Conservation (phyloP, 1,140 invertebrate species). For the Drosophila ercepeae region DNA sequence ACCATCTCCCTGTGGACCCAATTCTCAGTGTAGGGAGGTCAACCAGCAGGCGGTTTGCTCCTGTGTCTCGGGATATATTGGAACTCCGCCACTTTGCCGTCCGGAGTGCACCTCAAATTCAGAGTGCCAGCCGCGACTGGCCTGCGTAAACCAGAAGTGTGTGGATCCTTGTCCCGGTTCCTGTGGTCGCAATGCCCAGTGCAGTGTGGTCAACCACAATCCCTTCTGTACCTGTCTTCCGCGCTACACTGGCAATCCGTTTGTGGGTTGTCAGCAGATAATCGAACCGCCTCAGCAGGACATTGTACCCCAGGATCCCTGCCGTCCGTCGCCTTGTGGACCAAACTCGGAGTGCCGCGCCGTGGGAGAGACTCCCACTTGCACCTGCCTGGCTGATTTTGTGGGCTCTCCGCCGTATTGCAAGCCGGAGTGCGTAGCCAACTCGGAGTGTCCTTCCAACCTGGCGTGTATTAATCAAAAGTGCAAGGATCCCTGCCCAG, state of each 20-base stretch:
- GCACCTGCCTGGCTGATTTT: constrained; percentile 88
- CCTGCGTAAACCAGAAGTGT: constrained; percentile 89
- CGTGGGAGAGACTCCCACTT: constrained; percentile 87
- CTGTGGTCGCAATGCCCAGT: constrained; percentile 89
- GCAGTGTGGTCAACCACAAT: constrained; percentile 89
- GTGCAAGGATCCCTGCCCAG: constrained; percentile 89
- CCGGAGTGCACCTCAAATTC: constrained; percentile 86
- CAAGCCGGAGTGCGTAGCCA: constrained; percentile 89
- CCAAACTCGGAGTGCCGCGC: constrained; percentile 89
- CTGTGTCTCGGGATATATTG: constrained; percentile 85
- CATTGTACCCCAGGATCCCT: constrained; percentile 87
- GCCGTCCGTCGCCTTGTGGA: constrained; percentile 90
- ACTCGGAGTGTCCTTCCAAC: constrained; percentile 88
- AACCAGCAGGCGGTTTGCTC: constrained; percentile 86
- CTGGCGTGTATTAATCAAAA: constrained; percentile 89
- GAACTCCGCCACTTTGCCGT: constrained; percentile 85
- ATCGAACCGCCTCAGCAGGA: constrained; percentile 89
- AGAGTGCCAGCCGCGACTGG: constrained; percentile 87
- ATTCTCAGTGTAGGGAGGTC: constrained; percentile 87
- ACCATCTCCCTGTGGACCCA: constrained; percentile 91
- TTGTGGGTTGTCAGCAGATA: constrained; percentile 85
- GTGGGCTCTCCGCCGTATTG: constrained; percentile 90
- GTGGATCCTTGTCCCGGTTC: constrained; percentile 89
- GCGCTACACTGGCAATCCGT: constrained; percentile 91
- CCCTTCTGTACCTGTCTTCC: constrained; percentile 90